Conservation (phyloP, 2,113 vertebrate genomes). For the Sander vitreus region DNA sequence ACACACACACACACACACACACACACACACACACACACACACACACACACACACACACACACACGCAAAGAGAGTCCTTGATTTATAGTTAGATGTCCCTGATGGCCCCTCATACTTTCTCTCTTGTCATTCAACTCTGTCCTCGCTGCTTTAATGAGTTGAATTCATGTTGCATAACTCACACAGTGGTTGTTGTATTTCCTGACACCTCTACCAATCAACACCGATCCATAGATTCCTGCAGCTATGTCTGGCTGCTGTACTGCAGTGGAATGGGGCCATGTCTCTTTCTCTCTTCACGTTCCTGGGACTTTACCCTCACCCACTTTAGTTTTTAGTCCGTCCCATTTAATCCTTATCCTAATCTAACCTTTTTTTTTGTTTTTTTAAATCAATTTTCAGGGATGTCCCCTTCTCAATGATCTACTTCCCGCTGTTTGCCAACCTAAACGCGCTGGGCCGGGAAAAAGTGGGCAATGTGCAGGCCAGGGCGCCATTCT, state of each 20-base stretch:
- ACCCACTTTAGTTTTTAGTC: not conserved
- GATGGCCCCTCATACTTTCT: not conserved
- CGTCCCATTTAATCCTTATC: not conserved
- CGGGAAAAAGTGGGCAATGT: conserved; percentile 27
- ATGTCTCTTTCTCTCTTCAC: conserved; percentile 4
- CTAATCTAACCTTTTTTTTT: not conserved
- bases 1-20: too few species aligned
- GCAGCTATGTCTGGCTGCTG: conserved; percentile 66
- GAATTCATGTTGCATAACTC: conserved; percentile 47
- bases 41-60: too few species aligned
- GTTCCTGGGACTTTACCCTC: not conserved
- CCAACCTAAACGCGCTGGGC: conserved; percentile 86
- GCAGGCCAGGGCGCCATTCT: conserved; percentile 80
- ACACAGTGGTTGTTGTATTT: conserved; percentile 5
- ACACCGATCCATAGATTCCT: conserved; percentile 67
- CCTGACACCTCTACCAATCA: conserved; percentile 48
- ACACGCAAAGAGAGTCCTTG: too few species aligned
- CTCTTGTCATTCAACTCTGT: not conserved
- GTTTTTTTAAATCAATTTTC: conserved; percentile 17
- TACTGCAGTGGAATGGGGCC: conserved; percentile 25
- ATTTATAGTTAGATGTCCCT: too few species aligned
- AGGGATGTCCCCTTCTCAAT: conserved; percentile 89
- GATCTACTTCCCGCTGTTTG: conserved; percentile 90
- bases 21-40: too few species aligned
- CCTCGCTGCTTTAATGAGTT: conserved; percentile 24